Percentiles rank a stretch among this genome's conserved stretches.
Conservation (phyloP, 2,797 vertebrate species). For the Coracias cyanogaster region DNA sequence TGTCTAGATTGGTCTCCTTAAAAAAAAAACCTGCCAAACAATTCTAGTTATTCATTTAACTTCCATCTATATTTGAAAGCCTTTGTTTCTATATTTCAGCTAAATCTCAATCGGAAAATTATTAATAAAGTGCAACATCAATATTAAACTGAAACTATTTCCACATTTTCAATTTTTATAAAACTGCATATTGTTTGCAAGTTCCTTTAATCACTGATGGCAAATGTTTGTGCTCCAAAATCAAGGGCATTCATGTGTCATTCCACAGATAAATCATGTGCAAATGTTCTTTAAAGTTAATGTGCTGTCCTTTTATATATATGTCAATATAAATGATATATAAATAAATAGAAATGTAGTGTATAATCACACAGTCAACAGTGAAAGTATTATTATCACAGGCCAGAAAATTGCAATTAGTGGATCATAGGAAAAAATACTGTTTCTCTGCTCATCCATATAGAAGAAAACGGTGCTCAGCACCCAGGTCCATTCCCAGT, state of each 20-base stretch:
- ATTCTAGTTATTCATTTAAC: not conserved
- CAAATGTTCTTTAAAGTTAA: not conserved
- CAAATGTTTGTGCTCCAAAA: not conserved
- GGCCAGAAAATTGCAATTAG: not conserved
- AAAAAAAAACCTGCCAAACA: not conserved
- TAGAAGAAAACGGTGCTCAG: not conserved
- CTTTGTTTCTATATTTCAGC: not conserved
- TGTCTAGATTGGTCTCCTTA: not conserved
- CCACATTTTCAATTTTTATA: not conserved
- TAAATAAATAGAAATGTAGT: not conserved
- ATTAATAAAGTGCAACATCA: not conserved
- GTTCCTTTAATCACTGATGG: not conserved
- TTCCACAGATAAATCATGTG: not conserved
- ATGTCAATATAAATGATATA: no score
- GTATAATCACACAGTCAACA: not conserved
- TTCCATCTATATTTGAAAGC: not conserved
- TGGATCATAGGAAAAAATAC: not conserved
- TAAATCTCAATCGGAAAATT: not conserved
- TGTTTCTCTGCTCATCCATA: not conserved
- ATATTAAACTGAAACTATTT: not conserved
- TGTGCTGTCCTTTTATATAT: not conserved
- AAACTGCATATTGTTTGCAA: not conserved
- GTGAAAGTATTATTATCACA: not conserved
- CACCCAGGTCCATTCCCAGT: not conserved
- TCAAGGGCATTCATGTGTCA: not conserved